These are phyloP conservation scores for Globia sparganii DNA, from an alignment of 2,888 invertebrate species.

Conservation along the genomic window DNA sequence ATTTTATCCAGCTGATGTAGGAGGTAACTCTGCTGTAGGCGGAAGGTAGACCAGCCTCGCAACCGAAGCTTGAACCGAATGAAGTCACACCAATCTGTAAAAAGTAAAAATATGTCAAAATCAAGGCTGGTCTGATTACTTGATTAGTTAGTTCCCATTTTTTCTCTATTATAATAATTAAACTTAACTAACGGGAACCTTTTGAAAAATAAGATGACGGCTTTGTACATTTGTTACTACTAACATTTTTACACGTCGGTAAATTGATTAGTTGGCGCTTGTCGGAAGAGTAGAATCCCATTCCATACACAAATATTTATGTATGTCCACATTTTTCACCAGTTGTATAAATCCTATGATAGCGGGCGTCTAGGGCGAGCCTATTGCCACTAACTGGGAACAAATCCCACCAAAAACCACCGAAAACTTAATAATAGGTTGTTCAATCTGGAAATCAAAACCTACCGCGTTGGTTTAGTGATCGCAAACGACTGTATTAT, in stretches of 20 bases:
- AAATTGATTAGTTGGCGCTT: not conserved
- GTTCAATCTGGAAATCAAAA: not conserved
- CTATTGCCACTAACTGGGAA: not conserved
- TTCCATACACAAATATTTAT: not conserved
- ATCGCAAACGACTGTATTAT: not conserved
- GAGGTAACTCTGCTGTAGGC: slow-evolving; percentile 46
- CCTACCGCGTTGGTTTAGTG: not conserved
- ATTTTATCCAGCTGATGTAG: slow-evolving; percentile 45
- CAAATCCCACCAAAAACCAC: not conserved
- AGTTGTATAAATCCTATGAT: not conserved
- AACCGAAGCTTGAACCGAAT: slow-evolving; percentile 24
- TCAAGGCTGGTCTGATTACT: not conserved
- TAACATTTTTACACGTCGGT: not conserved
- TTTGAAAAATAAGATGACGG: not conserved
- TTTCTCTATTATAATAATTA: not conserved
- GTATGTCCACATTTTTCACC: not conserved
- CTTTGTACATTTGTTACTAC: not conserved
- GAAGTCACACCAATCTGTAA: slow-evolving; percentile 49
- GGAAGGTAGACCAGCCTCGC: slow-evolving; percentile 28
- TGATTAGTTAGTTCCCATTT: not conserved
- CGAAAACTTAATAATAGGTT: not conserved
- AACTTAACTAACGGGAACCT: not conserved
- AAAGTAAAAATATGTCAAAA: not conserved
- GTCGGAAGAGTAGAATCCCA: not conserved
- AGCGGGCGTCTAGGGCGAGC: not conserved